Conservation (phyloP, 2,888 invertebrate species). For the Portevinia maculata region DNA sequence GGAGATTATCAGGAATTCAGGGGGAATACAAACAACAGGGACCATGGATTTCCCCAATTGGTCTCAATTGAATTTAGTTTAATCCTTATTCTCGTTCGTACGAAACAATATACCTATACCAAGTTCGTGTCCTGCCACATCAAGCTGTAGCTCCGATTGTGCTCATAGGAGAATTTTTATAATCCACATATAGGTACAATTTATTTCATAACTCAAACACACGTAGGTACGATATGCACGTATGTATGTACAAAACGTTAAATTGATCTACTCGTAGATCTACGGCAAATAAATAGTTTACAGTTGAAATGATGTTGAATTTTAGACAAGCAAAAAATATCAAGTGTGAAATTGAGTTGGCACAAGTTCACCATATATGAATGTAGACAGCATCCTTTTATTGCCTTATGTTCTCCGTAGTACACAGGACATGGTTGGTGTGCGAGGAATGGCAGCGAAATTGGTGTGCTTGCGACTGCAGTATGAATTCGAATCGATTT, state of each 20-base stretch:
- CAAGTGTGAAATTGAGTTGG: conserved; percentile 50
- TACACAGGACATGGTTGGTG: conserved; percentile 18
- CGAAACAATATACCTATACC: conserved; percentile 22
- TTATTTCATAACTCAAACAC: conserved; percentile 4
- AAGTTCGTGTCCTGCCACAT: background rate
- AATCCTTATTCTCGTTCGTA: conserved; percentile 23
- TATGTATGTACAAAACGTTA: background rate
- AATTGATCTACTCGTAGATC: background rate
- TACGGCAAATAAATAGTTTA: conserved; percentile 3
- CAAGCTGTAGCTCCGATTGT: conserved; percentile 1
- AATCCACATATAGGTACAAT: too few relatives aligned
- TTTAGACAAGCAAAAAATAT: conserved; percentile 16
- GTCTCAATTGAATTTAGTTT: conserved; percentile 50
- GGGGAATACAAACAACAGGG: conserved; percentile 9
- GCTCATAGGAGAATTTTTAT: background rate
- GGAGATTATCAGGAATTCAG: conserved; percentile 15
- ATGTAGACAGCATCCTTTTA: conserved; percentile 1
- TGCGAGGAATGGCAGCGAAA: conserved; percentile 40
- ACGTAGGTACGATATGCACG: background rate
- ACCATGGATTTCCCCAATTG: conserved; percentile 43
- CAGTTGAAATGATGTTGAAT: conserved; percentile 22
- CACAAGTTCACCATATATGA: conserved; percentile 47
- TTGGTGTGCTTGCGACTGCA: conserved; percentile 59
- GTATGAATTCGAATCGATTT: conserved; percentile 57
- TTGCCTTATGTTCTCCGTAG: conserved; percentile 25